Conservation (phyloP, 2,113 vertebrate species). For the Hippolais icterina region DNA sequence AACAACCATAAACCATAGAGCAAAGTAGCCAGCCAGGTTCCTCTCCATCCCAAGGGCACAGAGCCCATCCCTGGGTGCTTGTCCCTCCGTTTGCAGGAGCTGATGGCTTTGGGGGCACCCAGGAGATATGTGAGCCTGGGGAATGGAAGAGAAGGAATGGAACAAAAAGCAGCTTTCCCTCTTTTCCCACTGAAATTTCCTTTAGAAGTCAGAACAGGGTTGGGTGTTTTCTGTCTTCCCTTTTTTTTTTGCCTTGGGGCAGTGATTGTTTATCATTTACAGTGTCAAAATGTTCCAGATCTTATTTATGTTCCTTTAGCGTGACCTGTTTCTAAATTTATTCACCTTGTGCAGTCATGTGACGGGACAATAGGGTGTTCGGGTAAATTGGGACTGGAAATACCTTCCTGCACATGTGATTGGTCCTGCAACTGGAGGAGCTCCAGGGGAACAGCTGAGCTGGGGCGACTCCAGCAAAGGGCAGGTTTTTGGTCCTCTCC, state of each 20-base stretch:
- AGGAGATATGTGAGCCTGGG: neutral
- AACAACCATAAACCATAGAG: neutral
- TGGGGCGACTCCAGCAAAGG: neutral
- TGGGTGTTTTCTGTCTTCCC: neutral
- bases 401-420: neutral
- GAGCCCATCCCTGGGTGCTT: neutral
- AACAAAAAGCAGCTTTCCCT: neutral
- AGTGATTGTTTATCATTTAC: neutral
- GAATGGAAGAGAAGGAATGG: neutral
- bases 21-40: neutral
- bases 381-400: neutral
- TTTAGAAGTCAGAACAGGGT: neutral
- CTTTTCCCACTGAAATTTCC: neutral
- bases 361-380: neutral
- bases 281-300: neutral
- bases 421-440: neutral
- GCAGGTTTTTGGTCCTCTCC: neutral
- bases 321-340: slow-evolving; percentile 6
- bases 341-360: neutral
- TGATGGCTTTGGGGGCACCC: neutral
- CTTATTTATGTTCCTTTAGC: neutral
- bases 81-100: neutral
- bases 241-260: neutral
- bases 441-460: neutral
- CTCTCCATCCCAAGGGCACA: neutral